Percentiles rank a stretch among this genome's conserved stretches.
These are phyloP conservation scores for Euwallacea similis DNA, from an alignment of 1,140 invertebrate genomes.

Conservation along the genomic window DNA sequence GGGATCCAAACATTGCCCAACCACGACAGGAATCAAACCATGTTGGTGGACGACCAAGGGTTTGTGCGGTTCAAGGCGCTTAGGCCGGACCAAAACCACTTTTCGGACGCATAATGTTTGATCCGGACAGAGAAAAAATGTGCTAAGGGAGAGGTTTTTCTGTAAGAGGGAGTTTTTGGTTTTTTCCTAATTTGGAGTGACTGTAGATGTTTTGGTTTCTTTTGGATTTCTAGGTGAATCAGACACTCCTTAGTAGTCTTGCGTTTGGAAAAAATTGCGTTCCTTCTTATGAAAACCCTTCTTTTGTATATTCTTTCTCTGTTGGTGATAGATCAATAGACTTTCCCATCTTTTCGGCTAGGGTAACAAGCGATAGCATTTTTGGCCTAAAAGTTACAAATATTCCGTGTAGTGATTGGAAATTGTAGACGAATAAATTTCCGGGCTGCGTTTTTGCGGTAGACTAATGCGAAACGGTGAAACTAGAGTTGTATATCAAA, in stretches of 20 bases:
- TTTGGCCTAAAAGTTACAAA: too few relatives aligned
- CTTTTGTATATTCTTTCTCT: constrained; percentile 37
- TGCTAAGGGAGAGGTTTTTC: constrained; percentile 41
- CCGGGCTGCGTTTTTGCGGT: too few relatives aligned
- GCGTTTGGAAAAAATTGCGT: constrained; percentile 8
- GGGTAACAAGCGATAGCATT: too few relatives aligned
- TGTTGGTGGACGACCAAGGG: constrained; percentile 83
- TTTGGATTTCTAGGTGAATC: not conserved
- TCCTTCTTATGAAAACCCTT: constrained; percentile 25
- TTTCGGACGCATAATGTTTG: constrained; percentile 50
- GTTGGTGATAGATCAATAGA: constrained; percentile 5
- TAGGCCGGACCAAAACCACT: constrained; percentile 50
- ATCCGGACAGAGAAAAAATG: constrained; percentile 40
- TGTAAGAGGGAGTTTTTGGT: constrained; percentile 26
- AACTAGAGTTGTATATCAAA: too few relatives aligned
- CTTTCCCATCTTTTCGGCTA: too few relatives aligned
- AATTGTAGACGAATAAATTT: too few relatives aligned
- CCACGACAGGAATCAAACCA: constrained; percentile 54
- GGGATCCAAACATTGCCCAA: constrained; percentile 52
- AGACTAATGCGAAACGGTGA: too few relatives aligned
- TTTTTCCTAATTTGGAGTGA: not conserved
- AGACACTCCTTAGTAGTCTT: not conserved
- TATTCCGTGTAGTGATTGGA: too few relatives aligned
- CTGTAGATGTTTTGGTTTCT: not conserved
- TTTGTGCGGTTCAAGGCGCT: constrained; percentile 75